Evolutionary conservation across 1,140 invertebrate species (phyloP), one percentile per base, ranked within the genome.

Genomic region (Temnothorax nylanderi): DNA sequence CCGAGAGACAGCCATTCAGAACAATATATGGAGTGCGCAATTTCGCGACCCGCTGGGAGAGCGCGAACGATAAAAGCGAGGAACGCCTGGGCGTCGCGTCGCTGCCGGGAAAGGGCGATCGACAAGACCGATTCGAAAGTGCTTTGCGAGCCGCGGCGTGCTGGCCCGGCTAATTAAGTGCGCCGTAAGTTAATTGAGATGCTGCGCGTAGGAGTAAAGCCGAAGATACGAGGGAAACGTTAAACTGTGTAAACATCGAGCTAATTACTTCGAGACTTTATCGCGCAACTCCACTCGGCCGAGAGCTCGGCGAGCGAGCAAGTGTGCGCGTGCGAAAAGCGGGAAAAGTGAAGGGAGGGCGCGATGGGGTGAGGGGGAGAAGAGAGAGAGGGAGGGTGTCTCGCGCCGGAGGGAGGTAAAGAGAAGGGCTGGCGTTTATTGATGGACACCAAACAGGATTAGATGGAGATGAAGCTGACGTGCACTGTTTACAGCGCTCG

Each of bases 261-360:
- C 91, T 91, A 91, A 91, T 91, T 90, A 91, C 90, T 89, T 87
- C 60, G 87, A 85, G 90, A 87, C 90, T 91, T 92, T 92, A 91
- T 92, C 91, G 90, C 67, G 62, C 51, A 21, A 21, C 69, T 74
- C 49, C 49, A 16, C 75, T 58, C 26, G 51, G 26, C 87, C 76
- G 60, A 26, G 67, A 67, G 37, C 58, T 49, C 26, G 75, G 47
- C 49, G 44, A 26, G 26, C 34, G 51, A 47, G 82, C 44, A 85
- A 85, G 74, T 85, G 72, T 78, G 60, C 44, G 82, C 49, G 64
- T 32, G 80, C 74, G 67, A 82, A 81, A 84, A 82, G 62, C 34
- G 5, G 49, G 58, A 71, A 74, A 85, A 85, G 51, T 47, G 49
- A 69, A 21, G 47, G 16, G n/a, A 34, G n/a, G 60, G 18, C 5